Percentiles rank a stretch among this genome's conserved stretches.
Conservation (phyloP, 2,888 invertebrate species). For the Acrobasis repandana region DNA sequence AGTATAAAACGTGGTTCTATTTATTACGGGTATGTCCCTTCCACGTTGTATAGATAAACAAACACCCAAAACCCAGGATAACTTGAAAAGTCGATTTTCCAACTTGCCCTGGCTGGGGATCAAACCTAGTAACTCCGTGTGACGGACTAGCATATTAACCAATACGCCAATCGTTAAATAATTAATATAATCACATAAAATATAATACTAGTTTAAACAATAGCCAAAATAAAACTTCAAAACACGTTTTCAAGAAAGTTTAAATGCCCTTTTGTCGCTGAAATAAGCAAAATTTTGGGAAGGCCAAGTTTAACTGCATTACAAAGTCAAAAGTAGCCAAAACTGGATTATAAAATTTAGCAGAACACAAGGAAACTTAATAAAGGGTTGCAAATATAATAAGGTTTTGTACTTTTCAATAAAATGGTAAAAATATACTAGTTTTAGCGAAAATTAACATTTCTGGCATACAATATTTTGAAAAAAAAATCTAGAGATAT, state of each 20-base stretch:
- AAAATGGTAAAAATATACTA: neutral
- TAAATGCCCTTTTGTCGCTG: neutral
- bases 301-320: conserved; percentile 11
- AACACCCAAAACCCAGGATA: too few relatives aligned
- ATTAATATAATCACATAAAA: too few relatives aligned
- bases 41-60: too few relatives aligned
- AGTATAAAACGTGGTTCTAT: too few relatives aligned
- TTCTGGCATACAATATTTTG: too few relatives aligned
- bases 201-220: neutral
- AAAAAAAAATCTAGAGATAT: too few relatives aligned
- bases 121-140: too few relatives aligned
- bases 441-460: neutral
- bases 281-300: neutral
- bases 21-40: too few relatives aligned
- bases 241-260: neutral
- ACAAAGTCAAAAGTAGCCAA: conserved; percentile 13
- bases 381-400: conserved; percentile 1
- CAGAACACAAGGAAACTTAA: conserved; percentile 7
- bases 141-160: too few relatives aligned
- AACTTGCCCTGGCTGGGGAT: too few relatives aligned
- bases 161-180: too few relatives aligned
- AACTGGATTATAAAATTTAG: conserved; percentile 8
- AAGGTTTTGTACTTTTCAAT: conserved; percentile 1
- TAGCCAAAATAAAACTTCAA: neutral
- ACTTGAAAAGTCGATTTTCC: too few relatives aligned